Evolutionary conservation across 2,113 vertebrate species (phyloP), one percentile per base, ranked within the genome.

Genomic region (Craseonycteris thonglongyai): DNA sequence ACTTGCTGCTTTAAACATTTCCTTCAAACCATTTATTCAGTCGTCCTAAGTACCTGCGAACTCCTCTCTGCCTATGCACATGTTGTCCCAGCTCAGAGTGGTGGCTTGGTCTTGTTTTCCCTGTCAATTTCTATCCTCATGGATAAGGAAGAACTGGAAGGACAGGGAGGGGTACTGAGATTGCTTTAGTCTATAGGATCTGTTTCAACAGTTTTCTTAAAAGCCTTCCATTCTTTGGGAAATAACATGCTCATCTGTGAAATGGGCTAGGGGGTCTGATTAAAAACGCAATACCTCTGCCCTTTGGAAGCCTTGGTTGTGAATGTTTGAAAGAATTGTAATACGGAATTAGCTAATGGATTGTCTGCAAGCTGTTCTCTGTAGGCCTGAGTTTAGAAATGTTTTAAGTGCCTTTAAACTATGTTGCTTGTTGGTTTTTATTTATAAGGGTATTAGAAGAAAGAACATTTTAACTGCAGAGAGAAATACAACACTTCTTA

Each of bases 381-480:
- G 5, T 13, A 49, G 40, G 30, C 45, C 33, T 21, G 47, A 33
- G n/a, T 79, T 82, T 35, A 69, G 51, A 76, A 90, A 74, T 35
- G n/a, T 28, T 93, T 49, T 79, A 33, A 68, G 28, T 4, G 5
- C 56, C 65, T 69, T 2, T 2, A 76, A 84, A n/a, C 47, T 6
- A 11, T 4, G 30, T 78, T 58, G 56, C 78, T 93, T 87, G 13
- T 94, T 87, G 42, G 58, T 33, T 90, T 76, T 83, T 94, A 92
- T 94, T 94, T 94, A 40, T 90, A 63, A 68, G 47, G 45, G 4
- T 38, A n/a, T 78, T 68, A 38, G 6, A 66, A 75, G 92, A 92
- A 96, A 90, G 85, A 42, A 5, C 47, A 6, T 96, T 85, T 96
- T 79, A 97, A 96, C 95, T 96, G 66, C 89, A 94, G 69, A 97